Evolutionary conservation across 2,797 vertebrate species (phyloP).

Genomic region (Micropoecilia bifurca): DNA sequence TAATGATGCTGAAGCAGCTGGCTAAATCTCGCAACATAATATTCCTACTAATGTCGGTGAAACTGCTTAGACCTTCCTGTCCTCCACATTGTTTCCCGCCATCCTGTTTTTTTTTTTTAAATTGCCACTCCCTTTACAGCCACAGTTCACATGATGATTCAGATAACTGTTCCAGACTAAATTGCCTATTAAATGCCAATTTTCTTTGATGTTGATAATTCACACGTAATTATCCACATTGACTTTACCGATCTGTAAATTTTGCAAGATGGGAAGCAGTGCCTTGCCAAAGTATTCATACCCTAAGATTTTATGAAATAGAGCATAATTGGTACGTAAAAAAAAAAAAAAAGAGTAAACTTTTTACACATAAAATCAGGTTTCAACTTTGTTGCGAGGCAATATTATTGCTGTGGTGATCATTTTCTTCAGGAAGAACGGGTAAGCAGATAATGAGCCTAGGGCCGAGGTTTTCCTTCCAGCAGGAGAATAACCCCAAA

Average conservation of each 20-base stretch:
- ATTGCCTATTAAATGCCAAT: not conserved
- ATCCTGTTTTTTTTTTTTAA: not conserved
- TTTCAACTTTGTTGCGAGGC: not conserved
- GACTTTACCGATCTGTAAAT: not conserved
- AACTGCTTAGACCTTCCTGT: not conserved
- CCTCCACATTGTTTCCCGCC: not conserved
- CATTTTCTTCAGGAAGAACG: not conserved
- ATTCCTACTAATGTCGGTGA: conserved; percentile 19
- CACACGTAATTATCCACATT: not conserved
- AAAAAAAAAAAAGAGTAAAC: not conserved
- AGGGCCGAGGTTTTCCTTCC: not conserved
- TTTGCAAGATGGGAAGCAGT: not conserved
- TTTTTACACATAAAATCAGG: not conserved
- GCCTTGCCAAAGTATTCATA: not conserved
- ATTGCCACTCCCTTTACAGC: not conserved
- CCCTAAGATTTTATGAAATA: not conserved
- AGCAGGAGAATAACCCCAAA: not conserved
- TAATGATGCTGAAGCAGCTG: conserved; percentile 32
- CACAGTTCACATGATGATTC: not conserved
- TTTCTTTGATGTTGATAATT: not conserved
- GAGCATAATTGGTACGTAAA: not conserved
- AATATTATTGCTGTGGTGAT: not conserved
- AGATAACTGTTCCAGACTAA: not conserved
- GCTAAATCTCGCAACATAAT: conserved; percentile 7
- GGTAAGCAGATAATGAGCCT: not conserved